Conservation (phyloP, 2,797 vertebrate species). For the Chromobotia macracanthus region DNA sequence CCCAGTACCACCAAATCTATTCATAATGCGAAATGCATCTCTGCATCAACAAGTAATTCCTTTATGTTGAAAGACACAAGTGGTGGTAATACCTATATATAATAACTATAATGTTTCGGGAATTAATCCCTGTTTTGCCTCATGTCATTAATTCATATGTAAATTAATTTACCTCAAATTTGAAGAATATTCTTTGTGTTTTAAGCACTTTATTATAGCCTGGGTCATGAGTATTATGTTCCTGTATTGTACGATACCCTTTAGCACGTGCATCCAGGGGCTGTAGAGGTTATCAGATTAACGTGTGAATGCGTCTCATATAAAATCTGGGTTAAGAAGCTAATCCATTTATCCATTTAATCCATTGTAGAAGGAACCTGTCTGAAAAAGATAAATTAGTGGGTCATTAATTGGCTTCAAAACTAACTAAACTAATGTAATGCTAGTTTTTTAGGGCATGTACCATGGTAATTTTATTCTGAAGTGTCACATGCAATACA, state of each 20-base stretch:
- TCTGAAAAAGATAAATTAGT: not conserved
- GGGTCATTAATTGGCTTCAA: not conserved
- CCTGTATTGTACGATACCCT: not conserved
- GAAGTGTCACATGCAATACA: too few species aligned
- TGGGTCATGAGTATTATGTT: not conserved
- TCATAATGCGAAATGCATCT: not conserved
- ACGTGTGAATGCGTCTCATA: constrained; percentile 64
- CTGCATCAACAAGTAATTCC: not conserved
- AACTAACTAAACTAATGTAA: too few species aligned
- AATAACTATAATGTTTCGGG: too few species aligned
- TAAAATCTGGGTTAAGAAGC: constrained; percentile 72
- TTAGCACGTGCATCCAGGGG: constrained; percentile 21
- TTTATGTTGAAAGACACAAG: not conserved
- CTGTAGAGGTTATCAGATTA: constrained; percentile 75
- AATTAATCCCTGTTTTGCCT: not conserved
- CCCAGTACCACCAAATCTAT: not conserved
- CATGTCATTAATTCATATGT: not conserved
- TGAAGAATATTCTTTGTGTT: not conserved
- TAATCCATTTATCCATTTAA: constrained; percentile 64
- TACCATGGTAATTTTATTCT: too few species aligned
- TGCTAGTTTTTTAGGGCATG: too few species aligned
- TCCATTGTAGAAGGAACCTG: constrained; percentile 37
- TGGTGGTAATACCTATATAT: not conserved
- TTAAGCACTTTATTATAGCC: too few species aligned
- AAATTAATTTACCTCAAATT: not conserved